Conservation (phyloP, 2,113 vertebrate genomes). For the Seriola rivoliana region DNA sequence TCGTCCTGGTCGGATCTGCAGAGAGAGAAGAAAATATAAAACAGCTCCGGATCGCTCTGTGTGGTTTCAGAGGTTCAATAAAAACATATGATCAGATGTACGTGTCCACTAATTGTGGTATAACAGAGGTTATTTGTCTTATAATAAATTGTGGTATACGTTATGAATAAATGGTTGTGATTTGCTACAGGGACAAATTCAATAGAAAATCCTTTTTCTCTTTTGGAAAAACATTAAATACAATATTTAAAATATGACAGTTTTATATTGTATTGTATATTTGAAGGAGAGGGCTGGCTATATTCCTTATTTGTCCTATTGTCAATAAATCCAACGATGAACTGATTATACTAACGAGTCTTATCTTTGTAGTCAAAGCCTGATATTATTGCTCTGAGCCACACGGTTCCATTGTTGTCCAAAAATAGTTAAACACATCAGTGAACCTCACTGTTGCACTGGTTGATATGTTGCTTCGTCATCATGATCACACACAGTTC, state of each 20-base stretch:
- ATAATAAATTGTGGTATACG: neutral
- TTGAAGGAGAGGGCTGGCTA: neutral
- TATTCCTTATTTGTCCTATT: neutral
- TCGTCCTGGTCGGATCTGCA: slow-evolving; percentile 44
- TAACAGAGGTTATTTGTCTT: slow-evolving; percentile 4
- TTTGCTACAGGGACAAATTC: neutral
- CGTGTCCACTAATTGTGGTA: neutral
- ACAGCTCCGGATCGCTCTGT: neutral
- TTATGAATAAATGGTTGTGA: neutral
- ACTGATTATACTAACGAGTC: neutral
- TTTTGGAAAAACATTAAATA: neutral
- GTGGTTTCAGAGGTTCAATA: slow-evolving; percentile 16
- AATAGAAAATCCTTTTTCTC: slow-evolving; percentile 1
- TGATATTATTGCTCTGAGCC: neutral
- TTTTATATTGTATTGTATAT: too few relatives aligned
- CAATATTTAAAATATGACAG: too few relatives aligned
- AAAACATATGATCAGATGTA: slow-evolving; percentile 15
- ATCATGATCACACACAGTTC: too few relatives aligned
- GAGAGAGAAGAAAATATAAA: slow-evolving; percentile 22
- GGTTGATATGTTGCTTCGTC: too few relatives aligned
- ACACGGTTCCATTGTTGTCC: neutral
- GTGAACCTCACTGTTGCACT: too few relatives aligned
- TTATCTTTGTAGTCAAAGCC: neutral
- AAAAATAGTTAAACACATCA: neutral
- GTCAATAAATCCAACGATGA: neutral